These are phyloP conservation scores for Eupithecia inturbata DNA, from an alignment of 2,888 invertebrate species.

Conservation along the genomic window DNA sequence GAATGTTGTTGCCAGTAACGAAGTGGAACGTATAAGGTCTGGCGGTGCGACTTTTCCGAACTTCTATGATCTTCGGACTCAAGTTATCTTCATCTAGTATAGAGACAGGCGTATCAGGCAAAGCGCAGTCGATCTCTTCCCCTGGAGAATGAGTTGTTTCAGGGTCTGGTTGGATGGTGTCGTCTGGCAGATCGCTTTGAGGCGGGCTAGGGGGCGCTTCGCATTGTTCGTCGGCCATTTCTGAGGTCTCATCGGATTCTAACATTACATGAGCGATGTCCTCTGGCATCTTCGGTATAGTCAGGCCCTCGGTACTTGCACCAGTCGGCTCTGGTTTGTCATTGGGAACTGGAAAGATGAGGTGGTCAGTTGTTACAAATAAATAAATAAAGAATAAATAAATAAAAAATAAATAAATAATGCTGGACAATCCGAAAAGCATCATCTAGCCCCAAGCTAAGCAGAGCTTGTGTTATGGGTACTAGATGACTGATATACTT, in stretches of 20 bases:
- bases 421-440: too few relatives aligned
- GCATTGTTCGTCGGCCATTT: conserved; percentile 8
- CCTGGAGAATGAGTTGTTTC: not conserved
- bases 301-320: not conserved
- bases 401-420: too few relatives aligned
- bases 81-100: conserved; percentile 1
- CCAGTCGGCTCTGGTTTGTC: conserved; percentile 17
- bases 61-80: conserved; percentile 27
- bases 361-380: not conserved
- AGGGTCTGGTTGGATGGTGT: not conserved
- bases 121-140: not conserved
- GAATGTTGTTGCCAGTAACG: conserved; percentile 93
- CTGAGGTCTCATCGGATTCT: conserved; percentile 4
- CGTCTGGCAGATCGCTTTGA: conserved; percentile 17
- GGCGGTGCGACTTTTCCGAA: conserved; percentile 64
- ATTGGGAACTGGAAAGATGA: conserved; percentile 32
- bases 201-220: conserved; percentile 15
- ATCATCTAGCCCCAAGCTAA: too few relatives aligned
- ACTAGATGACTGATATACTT: too few relatives aligned
- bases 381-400: too few relatives aligned
- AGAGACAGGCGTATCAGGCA: not conserved
- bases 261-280: conserved; percentile 5
- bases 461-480: too few relatives aligned
- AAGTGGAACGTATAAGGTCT: conserved; percentile 89
- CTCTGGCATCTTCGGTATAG: not conserved